phyloP scores from a whole-genome alignment of 1,140 invertebrate species.

The Drosophila erecta region DNA sequence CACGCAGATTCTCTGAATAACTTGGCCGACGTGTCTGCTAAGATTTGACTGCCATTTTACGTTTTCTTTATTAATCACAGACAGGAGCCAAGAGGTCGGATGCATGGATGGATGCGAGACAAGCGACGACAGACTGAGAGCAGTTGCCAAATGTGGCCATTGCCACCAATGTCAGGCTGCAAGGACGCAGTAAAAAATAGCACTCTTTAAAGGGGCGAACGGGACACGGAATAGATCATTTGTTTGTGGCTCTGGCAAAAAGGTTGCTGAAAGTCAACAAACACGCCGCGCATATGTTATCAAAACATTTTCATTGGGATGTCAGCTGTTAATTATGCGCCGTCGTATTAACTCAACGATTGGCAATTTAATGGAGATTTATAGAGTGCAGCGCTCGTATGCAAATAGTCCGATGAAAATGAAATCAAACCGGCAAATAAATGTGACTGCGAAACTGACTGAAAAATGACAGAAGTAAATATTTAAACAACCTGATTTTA shows the following conservation, averaged over 20 bases:
- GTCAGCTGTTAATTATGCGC: conserved; percentile 2
- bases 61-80: conserved; percentile 52
- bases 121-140: conserved; percentile 18
- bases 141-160: conserved; percentile 51
- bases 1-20: not conserved
- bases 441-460: not conserved
- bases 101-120: not conserved
- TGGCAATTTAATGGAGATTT: conserved; percentile 1
- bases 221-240: conserved; percentile 22
- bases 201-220: conserved; percentile 5
- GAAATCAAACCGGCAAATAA: conserved; percentile 2
- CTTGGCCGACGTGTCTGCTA: conserved; percentile 35
- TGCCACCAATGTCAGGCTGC: conserved; percentile 16
- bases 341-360: not conserved
- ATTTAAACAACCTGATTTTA: conserved; percentile 1
- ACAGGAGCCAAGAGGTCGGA: conserved; percentile 1
- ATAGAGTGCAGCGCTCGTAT: not conserved
- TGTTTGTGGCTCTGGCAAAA: not conserved
- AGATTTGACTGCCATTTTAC: conserved; percentile 52
- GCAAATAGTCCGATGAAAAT: not conserved
- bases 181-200: conserved; percentile 21
- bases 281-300: too few relatives aligned
- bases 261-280: not conserved
- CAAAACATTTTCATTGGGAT: not conserved
- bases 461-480: conserved; percentile 9